Percentiles rank a stretch among this genome's conserved stretches.
These are phyloP conservation scores for Oceanites oceanicus DNA, from an alignment of 2,113 vertebrate genomes.

Conservation along the genomic window DNA sequence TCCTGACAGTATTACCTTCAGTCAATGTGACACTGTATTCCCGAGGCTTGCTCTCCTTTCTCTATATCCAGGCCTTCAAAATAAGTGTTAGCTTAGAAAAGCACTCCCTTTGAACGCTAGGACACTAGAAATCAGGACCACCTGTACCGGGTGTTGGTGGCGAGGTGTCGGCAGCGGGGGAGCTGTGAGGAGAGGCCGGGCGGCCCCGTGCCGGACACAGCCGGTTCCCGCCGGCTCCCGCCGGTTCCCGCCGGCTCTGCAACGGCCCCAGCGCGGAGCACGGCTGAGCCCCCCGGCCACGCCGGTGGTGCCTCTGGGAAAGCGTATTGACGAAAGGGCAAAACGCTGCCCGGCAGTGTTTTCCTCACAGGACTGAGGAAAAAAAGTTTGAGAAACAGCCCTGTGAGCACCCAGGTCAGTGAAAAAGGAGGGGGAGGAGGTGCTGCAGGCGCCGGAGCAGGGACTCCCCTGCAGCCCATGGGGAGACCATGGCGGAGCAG, in stretches of 20 bases:
- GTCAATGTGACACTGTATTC: fast-evolving
- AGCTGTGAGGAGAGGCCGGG: background rate
- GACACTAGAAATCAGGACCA: background rate
- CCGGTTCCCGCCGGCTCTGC: fast-evolving
- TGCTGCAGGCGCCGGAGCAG: background rate
- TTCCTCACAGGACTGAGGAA: background rate
- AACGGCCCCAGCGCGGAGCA: fast-evolving
- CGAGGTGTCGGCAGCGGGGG: fast-evolving
- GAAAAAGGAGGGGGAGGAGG: background rate
- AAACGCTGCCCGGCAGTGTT: fast-evolving
- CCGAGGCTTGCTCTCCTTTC: background rate
- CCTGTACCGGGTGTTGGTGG: background rate
- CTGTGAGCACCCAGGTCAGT: background rate
- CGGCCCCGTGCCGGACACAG: fast-evolving
- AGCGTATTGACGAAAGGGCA: fast-evolving
- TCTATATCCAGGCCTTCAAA: background rate
- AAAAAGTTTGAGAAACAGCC: background rate
- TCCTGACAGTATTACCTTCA: background rate
- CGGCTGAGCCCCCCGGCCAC: background rate
- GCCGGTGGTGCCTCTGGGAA: fast-evolving
- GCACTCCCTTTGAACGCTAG: background rate
- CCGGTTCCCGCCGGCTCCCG: fast-evolving
- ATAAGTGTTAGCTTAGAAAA: background rate
- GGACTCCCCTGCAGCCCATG: fast-evolving
- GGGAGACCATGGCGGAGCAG: background rate